Percentiles rank a stretch among this genome's conserved stretches.
Evolutionary conservation across 1,140 invertebrate genomes (phyloP).

Genomic region (Sycophila sp.): DNA sequence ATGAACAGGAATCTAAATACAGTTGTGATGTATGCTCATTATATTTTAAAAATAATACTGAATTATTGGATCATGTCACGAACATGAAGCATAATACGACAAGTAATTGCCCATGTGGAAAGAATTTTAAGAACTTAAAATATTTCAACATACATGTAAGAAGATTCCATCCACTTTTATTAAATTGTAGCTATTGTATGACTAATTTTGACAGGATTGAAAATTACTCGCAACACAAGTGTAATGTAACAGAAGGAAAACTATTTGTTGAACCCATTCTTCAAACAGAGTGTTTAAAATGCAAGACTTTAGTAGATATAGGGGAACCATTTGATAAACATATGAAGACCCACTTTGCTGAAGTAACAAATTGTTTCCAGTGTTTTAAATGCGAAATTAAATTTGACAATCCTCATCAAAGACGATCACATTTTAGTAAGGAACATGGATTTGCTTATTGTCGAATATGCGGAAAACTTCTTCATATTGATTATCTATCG

Average conservation of each 20-base stretch:
- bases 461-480: slow-evolving; percentile 44
- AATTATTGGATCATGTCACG: slow-evolving; percentile 26
- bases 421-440: slow-evolving; percentile 44
- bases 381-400: slow-evolving; percentile 50
- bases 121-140: slow-evolving; percentile 45
- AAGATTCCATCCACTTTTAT: slow-evolving; percentile 39
- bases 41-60: slow-evolving; percentile 13
- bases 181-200: slow-evolving; percentile 52
- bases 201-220: slow-evolving; percentile 35
- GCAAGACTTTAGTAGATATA: slow-evolving; percentile 21
- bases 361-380: slow-evolving; percentile 35
- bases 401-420: slow-evolving; percentile 38
- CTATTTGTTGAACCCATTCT: slow-evolving; percentile 40
- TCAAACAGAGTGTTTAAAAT: slow-evolving; percentile 43
- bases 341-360: slow-evolving; percentile 43
- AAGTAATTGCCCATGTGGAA: slow-evolving; percentile 46
- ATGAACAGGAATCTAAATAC: not conserved
- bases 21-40: slow-evolving; percentile 22
- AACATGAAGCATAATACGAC: slow-evolving; percentile 24
- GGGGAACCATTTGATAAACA: slow-evolving; percentile 50
- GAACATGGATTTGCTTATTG: slow-evolving; percentile 44
- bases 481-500: slow-evolving; percentile 36
- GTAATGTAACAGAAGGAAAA: slow-evolving; percentile 34
- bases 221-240: slow-evolving; percentile 46
- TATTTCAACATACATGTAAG: slow-evolving; percentile 45